Evolutionary conservation across 1,140 invertebrate species (phyloP), one percentile per base, ranked within the genome.

Genomic region (Zelostemma sp.): DNA sequence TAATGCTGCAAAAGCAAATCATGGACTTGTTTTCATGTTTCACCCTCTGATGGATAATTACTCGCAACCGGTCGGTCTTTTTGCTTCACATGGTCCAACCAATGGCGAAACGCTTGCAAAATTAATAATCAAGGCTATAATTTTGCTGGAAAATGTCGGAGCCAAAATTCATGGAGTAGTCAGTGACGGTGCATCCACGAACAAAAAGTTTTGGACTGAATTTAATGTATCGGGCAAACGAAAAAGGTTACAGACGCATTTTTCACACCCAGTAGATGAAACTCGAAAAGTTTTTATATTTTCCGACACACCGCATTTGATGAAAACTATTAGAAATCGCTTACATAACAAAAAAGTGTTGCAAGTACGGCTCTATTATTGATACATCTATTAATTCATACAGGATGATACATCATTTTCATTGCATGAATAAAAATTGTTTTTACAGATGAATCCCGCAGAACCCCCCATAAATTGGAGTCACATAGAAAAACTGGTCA

Each of bases 101-200:
- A 25, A 21, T 35, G 66, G 70, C 8, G 47, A 18, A 21, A 47
- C 54, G 6, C 31, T 74, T 15, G 48, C 71, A 1, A 38, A 67
- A 41, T 48, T 77, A 8, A 54, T 75, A 9, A 28, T 77, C 0
- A 71, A 77, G 66, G 51, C 60, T 8, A 76, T 73, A n/a, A 41
- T 46, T 12, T 14, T 51, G 9, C 4, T 64, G 8, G 67, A 68
- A 66, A 68, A 67, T 28, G 58, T 48, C 62, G 66, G 74, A 1
- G 28, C 38, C 5, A 62, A 55, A 40, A 31, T 76, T 1, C 65
- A 73, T 33, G 72, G 49, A 3, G 38, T 76, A 12, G 46, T 76
- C 8, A 48, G 43, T 21, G 71, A 76, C 46, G 68, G 68, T 1
- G 65, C 71, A 17, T 21, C 49, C 1, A 53, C 60, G 5, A 74